Conservation (phyloP, 2,888 invertebrate species). For the Drosophila kokeensis region DNA sequence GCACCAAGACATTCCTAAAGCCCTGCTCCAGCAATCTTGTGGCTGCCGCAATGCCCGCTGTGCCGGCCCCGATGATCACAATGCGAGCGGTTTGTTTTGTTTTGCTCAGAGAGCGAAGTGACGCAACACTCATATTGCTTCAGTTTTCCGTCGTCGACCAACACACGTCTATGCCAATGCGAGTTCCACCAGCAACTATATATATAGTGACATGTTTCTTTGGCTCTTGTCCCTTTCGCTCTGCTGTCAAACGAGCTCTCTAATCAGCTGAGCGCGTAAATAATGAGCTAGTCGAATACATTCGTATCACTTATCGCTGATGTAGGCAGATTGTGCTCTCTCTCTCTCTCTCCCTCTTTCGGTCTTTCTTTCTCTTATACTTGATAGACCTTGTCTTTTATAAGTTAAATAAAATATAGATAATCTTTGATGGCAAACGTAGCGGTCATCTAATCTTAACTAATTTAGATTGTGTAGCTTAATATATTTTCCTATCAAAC, state of each 20-base stretch:
- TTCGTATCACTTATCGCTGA: constrained; percentile 15
- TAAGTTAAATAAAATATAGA: not conserved
- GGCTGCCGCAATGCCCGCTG: constrained; percentile 84
- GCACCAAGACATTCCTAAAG: constrained; percentile 86
- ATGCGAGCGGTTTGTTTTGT: constrained; percentile 75
- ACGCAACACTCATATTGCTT: constrained; percentile 49
- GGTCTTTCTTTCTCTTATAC: constrained; percentile 20
- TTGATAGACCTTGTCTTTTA: constrained; percentile 13
- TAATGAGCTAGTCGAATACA: not conserved
- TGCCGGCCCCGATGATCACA: constrained; percentile 84
- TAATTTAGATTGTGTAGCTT: not conserved
- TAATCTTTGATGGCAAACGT: not conserved
- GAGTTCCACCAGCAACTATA: constrained; percentile 53
- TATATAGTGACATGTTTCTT: constrained; percentile 1
- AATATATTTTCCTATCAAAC: not conserved
- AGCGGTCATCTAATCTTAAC: not conserved
- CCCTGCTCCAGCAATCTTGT: constrained; percentile 84
- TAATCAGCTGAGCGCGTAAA: constrained; percentile 20
- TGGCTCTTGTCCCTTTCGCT: constrained; percentile 19
- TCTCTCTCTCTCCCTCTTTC: not conserved
- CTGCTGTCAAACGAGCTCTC: constrained; percentile 4
- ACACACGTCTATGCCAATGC: constrained; percentile 23
- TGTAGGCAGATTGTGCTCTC: constrained; percentile 2
- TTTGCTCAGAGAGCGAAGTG: constrained; percentile 50
- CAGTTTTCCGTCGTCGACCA: not conserved